These are phyloP conservation scores for Diuraphis noxia DNA, from an alignment of 1,140 invertebrate genomes.

Conservation along the genomic window DNA sequence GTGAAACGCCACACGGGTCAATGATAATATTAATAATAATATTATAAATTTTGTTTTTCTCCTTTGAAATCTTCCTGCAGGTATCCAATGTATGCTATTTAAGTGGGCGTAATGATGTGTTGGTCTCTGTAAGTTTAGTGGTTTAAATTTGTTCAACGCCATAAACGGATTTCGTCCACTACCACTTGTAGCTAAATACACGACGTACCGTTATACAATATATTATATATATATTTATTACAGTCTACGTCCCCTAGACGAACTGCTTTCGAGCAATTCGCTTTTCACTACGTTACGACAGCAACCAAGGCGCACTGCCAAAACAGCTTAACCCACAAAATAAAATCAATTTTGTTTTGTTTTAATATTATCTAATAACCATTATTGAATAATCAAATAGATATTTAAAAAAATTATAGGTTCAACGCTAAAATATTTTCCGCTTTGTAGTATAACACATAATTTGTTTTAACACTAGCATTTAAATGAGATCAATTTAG, in stretches of 20 bases:
- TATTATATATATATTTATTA: not conserved
- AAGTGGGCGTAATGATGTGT: not conserved
- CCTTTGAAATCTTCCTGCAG: not conserved
- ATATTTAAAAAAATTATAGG: not conserved
- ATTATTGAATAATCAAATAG: not conserved
- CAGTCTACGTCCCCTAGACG: not conserved
- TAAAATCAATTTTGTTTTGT: not conserved
- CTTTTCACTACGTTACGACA: not conserved
- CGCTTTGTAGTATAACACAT: not conserved
- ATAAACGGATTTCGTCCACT: not conserved
- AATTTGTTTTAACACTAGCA: no score
- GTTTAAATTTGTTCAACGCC: not conserved
- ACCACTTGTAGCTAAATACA: not conserved
- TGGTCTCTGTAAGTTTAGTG: not conserved
- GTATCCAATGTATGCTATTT: not conserved
- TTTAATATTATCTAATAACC: not conserved
- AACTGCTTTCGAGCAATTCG: not conserved
- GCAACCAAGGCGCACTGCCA: not conserved
- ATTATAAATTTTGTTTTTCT: not conserved
- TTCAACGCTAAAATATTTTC: not conserved
- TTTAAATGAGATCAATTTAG: no score
- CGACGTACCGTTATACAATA: not conserved
- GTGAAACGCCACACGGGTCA: not conserved
- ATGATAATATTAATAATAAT: not conserved
- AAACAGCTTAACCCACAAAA: not conserved